phyloP scores from a whole-genome alignment of 2,797 vertebrate species.

The Discoglossus pictus region DNA sequence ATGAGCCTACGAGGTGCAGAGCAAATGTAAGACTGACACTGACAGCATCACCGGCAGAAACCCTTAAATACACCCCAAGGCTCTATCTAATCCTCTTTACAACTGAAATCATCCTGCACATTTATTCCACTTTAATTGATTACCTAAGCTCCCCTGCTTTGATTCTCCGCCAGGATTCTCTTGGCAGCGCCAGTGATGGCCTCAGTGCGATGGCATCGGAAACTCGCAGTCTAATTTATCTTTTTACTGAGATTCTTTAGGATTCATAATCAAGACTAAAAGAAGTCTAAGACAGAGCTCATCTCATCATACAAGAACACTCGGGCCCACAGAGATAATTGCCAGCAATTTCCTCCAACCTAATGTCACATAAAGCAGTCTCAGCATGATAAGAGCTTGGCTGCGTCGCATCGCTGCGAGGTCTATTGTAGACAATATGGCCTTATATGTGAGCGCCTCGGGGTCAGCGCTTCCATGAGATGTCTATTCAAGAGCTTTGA shows the following conservation, averaged over 20 bases:
- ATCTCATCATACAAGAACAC: not conserved
- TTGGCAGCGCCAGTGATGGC: not conserved
- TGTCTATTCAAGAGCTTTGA: constrained; percentile 20
- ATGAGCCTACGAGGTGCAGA: too few relatives aligned
- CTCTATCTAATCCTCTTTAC: constrained; percentile 43
- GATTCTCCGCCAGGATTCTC: constrained; percentile 14
- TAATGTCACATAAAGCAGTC: constrained; percentile 20
- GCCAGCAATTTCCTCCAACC: constrained; percentile 18
- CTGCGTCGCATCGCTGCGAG: not conserved
- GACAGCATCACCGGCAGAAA: constrained; percentile 19
- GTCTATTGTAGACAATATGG: not conserved
- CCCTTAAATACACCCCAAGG: constrained; percentile 24
- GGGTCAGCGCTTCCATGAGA: constrained; percentile 28
- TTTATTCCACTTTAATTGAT: constrained; percentile 38
- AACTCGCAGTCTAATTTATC: too few relatives aligned
- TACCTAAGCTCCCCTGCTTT: constrained; percentile 17
- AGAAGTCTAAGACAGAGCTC: not conserved
- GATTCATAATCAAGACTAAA: constrained; percentile 5
- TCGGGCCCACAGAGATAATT: constrained; percentile 26
- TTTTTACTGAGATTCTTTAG: not conserved
- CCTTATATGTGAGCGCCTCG: constrained; percentile 1
- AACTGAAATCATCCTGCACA: constrained; percentile 24
- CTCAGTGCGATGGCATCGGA: too few relatives aligned
- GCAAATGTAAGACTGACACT: too few relatives aligned
- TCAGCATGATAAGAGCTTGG: not conserved